Evolutionary conservation across 2,888 invertebrate species (phyloP).

Genomic region (Geotrupes spiniger): DNA sequence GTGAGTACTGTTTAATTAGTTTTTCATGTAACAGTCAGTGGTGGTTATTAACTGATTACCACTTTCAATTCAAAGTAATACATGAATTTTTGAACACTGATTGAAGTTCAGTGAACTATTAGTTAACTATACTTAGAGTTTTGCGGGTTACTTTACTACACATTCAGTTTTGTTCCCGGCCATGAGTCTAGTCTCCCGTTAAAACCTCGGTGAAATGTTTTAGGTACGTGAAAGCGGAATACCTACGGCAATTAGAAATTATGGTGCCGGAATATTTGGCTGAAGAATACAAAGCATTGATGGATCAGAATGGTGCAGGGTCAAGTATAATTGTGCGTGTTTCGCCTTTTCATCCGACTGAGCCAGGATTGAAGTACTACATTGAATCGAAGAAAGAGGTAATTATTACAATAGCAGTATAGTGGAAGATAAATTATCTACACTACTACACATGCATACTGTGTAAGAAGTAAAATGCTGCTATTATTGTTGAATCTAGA

Average conservation of each 20-base stretch:
- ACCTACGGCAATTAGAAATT: constrained; percentile 75
- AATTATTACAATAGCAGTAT: no score
- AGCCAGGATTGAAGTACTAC: constrained; percentile 67
- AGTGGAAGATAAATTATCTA: no score
- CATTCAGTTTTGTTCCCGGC: no score
- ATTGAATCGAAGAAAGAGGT: constrained; percentile 63
- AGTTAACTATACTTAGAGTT: not conserved
- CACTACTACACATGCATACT: no score
- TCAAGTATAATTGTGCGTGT: constrained; percentile 63
- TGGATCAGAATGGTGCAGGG: constrained; percentile 68
- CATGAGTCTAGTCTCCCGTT: no score
- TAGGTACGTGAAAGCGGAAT: constrained; percentile 72
- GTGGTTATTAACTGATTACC: no score
- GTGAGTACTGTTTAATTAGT: constrained; percentile 45
- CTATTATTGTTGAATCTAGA: no score
- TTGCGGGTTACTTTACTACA: not conserved
- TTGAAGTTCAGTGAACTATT: not conserved
- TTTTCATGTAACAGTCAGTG: no score
- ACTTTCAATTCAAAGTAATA: no score
- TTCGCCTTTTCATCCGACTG: constrained; percentile 61
- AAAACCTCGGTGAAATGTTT: constrained; percentile 23
- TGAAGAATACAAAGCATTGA: constrained; percentile 69
- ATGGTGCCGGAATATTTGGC: constrained; percentile 79
- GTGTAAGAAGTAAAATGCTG: no score
- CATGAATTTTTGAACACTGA: not conserved